phyloP scores from a whole-genome alignment of 1,140 invertebrate species.

The Dreissena rostriformis region DNA sequence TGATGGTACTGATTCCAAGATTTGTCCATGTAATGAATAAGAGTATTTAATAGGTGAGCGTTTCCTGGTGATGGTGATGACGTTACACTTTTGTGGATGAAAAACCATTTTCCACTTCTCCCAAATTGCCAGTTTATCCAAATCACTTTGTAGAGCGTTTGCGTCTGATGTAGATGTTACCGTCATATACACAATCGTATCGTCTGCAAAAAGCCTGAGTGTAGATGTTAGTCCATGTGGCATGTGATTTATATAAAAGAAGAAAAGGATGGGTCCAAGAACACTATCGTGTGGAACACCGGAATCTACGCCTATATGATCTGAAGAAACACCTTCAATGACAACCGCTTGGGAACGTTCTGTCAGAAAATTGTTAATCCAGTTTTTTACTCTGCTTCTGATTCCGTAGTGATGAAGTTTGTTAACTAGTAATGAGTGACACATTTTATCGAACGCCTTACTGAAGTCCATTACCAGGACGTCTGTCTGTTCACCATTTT shows the following conservation, averaged over 20 bases:
- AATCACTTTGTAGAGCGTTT: background rate
- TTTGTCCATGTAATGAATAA: conserved; percentile 7
- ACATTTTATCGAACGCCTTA: conserved; percentile 67
- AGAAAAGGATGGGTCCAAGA: conserved; percentile 55
- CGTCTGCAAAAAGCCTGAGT: conserved; percentile 30
- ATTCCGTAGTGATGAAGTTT: conserved; percentile 58
- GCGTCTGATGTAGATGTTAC: background rate
- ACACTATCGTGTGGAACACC: conserved; percentile 60
- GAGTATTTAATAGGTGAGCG: background rate
- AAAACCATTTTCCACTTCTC: conserved; percentile 42
- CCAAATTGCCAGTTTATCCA: conserved; percentile 31
- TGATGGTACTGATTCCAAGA: conserved; percentile 3
- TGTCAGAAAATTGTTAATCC: conserved; percentile 53
- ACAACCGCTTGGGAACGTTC: conserved; percentile 52
- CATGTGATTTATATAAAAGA: conserved; percentile 52
- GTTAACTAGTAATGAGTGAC: conserved; percentile 48
- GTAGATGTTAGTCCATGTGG: conserved; percentile 2
- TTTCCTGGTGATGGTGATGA: conserved; percentile 9
- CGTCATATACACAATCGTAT: conserved; percentile 19
- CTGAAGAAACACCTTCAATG: conserved; percentile 49
- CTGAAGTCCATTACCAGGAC: conserved; percentile 55
- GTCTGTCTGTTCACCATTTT: conserved; percentile 36
- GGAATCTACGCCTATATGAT: conserved; percentile 37
- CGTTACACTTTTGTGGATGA: conserved; percentile 27
- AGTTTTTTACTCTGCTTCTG: conserved; percentile 34